Conservation (phyloP, 92 coral and sea anemone species). For the Meandrina meandrites region DNA sequence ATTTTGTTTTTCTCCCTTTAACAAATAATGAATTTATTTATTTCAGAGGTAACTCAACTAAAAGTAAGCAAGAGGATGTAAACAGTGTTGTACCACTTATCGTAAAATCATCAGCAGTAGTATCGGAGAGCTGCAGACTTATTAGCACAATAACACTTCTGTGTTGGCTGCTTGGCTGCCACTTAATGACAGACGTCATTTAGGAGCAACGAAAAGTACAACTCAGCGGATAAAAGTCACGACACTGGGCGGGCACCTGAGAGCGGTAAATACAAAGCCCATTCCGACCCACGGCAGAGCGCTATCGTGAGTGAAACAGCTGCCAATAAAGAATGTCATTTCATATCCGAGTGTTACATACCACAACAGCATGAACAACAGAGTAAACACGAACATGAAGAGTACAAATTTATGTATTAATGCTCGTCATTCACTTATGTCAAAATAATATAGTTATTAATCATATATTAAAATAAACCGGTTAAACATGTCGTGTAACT, state of each 20-base stretch:
- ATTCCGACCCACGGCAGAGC: neutral
- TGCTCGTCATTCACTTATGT: neutral
- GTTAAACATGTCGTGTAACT: neutral
- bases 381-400: neutral
- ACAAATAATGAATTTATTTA: too few relatives aligned
- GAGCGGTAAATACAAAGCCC: neutral
- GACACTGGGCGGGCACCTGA: neutral
- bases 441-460: neutral
- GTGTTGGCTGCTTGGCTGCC: neutral
- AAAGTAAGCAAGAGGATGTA: neutral
- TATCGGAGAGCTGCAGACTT: neutral
- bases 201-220: neutral
- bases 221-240: neutral
- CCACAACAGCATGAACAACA: neutral
- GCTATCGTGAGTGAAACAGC: neutral
- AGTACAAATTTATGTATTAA: neutral
- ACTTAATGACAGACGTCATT: conserved; percentile 11
- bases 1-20: too few relatives aligned
- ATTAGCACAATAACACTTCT: neutral
- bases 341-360: neutral
- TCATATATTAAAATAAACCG: neutral
- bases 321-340: neutral
- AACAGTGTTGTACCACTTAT: neutral
- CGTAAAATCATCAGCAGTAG: neutral
- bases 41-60: conserved; percentile 6